Conservation (phyloP, 2,888 invertebrate species). For the Phyllotreta striolata region DNA sequence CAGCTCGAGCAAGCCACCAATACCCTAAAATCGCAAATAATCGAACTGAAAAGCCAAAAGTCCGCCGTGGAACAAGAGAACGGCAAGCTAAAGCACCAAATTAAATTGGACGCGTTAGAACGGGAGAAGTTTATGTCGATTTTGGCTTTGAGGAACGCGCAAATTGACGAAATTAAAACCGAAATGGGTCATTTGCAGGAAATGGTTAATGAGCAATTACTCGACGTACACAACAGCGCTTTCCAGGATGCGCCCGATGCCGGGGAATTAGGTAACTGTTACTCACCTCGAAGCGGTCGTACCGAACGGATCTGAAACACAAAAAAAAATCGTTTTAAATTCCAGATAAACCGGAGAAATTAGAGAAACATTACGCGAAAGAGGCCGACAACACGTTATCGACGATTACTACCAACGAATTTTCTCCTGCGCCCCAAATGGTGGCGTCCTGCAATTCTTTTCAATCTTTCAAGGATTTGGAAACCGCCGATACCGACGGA, state of each 20-base stretch:
- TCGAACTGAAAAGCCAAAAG: conserved; percentile 54
- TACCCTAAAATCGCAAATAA: conserved; percentile 51
- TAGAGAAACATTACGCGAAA: background rate
- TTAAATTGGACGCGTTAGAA: conserved; percentile 56
- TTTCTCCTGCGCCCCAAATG: background rate
- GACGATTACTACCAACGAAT: conserved; percentile 33
- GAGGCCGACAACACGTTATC: conserved; percentile 36
- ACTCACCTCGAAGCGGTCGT: too few species aligned
- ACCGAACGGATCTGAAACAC: too few species aligned
- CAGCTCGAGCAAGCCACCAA: conserved; percentile 42
- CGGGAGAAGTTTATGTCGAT: conserved; percentile 59
- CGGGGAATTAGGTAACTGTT: conserved; percentile 11
- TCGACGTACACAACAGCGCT: conserved; percentile 46
- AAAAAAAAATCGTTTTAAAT: too few species aligned
- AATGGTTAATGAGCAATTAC: conserved; percentile 57
- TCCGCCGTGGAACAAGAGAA: conserved; percentile 50
- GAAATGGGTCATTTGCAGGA: conserved; percentile 59
- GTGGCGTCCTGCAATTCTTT: conserved; percentile 6
- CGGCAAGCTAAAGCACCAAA: conserved; percentile 52
- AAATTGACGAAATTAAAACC: conserved; percentile 57
- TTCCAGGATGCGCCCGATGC: conserved; percentile 31
- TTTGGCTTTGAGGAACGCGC: conserved; percentile 56
- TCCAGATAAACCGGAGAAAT: conserved; percentile 4
- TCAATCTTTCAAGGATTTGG: conserved; percentile 36
- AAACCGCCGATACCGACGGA: conserved; percentile 37